Evolutionary conservation across 2,797 vertebrate genomes (phyloP).

Genomic region (Thripadectes ignobilis): DNA sequence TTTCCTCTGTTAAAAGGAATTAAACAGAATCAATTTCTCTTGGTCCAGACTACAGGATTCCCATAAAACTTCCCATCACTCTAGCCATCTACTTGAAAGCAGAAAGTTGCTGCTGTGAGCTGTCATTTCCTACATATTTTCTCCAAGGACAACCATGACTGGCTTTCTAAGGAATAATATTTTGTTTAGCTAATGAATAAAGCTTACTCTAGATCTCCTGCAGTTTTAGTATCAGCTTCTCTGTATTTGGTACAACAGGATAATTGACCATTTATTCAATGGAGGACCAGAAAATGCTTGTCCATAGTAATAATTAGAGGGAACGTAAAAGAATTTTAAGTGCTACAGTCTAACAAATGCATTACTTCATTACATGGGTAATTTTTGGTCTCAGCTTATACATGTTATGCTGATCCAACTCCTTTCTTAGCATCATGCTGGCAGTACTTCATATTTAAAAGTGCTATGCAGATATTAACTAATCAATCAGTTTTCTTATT

Average conservation of each 20-base stretch:
- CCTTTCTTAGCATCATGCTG: neutral
- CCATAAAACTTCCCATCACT: neutral
- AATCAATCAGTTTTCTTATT: conserved; percentile 23
- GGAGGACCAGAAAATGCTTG: neutral
- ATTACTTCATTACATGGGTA: neutral
- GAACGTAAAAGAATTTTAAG: neutral
- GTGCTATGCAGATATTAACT: neutral
- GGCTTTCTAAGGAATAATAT: neutral
- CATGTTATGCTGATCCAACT: neutral
- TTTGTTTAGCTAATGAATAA: neutral
- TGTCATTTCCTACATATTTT: neutral
- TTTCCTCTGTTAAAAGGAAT: neutral
- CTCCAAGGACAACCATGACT: neutral
- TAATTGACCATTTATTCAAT: neutral
- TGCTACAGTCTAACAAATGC: neutral
- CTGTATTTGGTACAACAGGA: neutral
- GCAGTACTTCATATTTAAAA: neutral
- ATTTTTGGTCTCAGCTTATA: neutral
- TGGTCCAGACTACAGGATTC: neutral
- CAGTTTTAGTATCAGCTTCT: neutral
- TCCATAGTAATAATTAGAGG: neutral
- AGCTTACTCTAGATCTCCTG: neutral
- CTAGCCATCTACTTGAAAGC: neutral
- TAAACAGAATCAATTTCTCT: neutral
- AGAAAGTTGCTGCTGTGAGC: neutral